Base-by-base conservation (phyloP, 2,888 invertebrate species). In the Rhaphigaster nebulosa region DNA sequence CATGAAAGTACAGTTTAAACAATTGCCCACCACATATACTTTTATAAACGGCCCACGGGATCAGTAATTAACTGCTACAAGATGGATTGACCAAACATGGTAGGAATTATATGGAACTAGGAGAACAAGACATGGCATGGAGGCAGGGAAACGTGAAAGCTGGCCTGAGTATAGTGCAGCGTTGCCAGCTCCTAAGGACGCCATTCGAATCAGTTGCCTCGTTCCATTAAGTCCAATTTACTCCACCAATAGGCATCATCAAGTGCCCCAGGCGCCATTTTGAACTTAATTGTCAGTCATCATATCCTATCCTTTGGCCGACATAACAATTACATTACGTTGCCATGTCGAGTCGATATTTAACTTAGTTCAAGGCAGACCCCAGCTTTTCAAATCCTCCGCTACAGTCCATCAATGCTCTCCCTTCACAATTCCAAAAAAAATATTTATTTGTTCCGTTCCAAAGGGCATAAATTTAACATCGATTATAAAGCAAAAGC, bases 131-230 rank as follows among this genome's bases (percentile, higher is more conserved):
- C 56, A 56, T 56, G 56, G 56, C 56, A 56, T 26, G 26, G 56
- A 56, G n/a, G 38, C 38, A 23, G 76, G 76, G 76, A 76, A 76
- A 76, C 76, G 76, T 26, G 76, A 76, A 76, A 76, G 76, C 76
- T 76, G 76, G 70, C 38, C 29, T 60, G 60, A 4, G 60, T 60
- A 34, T 13, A 65, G 70, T 15, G 54, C 88, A 45, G 88, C 70
- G 88, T 88, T 88, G 88, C 88, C 88, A 88, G 60, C 13, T 60
- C 60, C 60, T 60, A 60, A 60, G 60, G 60, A 60, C 60, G 60
- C 60, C 2, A 13, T 4, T 1, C 10, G 60, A 60, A 6, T 6
- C 26, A 56, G 60, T 60, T 60, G 60, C n/a, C 29, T 29, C n/a
- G 29, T 60, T 60, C 60, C 60, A 60, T 60, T 60, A 60, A 60